Evolutionary conservation across 2,888 invertebrate species (phyloP).

Genomic region (Patella depressa): DNA sequence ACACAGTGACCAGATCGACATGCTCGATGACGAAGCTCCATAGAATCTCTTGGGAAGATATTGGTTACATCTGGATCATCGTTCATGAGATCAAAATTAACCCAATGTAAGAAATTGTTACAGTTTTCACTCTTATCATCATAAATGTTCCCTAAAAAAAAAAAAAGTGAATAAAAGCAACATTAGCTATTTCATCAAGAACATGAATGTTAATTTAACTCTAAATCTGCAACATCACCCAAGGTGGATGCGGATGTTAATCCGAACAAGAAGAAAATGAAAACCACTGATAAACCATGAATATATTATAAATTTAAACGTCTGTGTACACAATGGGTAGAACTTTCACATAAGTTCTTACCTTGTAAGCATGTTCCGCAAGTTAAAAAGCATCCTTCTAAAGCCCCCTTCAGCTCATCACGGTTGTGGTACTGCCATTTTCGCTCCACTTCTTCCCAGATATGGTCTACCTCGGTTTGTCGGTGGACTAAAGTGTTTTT

Average conservation of each 20-base stretch:
- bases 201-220: background rate
- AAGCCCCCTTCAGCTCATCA: constrained; percentile 38
- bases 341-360: constrained; percentile 16
- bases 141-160: constrained; percentile 44
- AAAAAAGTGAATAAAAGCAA: background rate
- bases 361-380: constrained; percentile 58
- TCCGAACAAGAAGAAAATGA: no score
- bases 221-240: no score
- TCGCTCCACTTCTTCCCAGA: constrained; percentile 40
- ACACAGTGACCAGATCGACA: constrained; percentile 50
- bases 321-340: no score
- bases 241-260: no score
- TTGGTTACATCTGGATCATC: constrained; percentile 42
- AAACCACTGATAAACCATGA: no score
- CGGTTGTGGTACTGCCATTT: constrained; percentile 39
- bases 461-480: constrained; percentile 27
- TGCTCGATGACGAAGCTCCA: constrained; percentile 38
- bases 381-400: constrained; percentile 44
- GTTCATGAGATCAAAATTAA: constrained; percentile 48
- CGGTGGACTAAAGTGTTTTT: constrained; percentile 33
- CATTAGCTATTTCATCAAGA: background rate
- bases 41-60: constrained; percentile 48
- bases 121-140: constrained; percentile 50
- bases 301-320: no score
- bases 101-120: constrained; percentile 57